Evolutionary conservation across 2,888 invertebrate genomes (phyloP), one percentile per base, ranked within the genome.

Genomic region (Campoplex nolae): DNA sequence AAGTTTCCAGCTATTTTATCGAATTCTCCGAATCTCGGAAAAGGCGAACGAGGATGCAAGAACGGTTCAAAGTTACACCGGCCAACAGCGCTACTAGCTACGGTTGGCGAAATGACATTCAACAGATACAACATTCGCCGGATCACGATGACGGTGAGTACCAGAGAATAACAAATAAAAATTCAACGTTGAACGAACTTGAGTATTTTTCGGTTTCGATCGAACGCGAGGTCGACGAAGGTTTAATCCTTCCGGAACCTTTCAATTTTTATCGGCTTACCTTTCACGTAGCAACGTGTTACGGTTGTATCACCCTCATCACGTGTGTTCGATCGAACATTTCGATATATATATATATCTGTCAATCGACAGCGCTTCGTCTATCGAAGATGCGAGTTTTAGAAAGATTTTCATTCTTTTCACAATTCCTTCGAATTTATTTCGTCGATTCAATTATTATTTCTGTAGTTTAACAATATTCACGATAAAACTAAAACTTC

Each of bases 31-130:
- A 23, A 18, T 38, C 51, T 68, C 32, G 48, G 18, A 62, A 70
- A 75, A 80, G n/a, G 74, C 23, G 23, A 51, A 73, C 23, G 8
- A 88, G 70, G 71, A 90, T 90, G 90, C 88, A 92, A 89, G 93
- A 93, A 84, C 90, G 93, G 45, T 93, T 93, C 87, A 91, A 90
- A 88, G 93, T 93, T 79, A 93, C 93, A 85, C 93, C 92, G 90
- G 91, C 93, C 58, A 91, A 88, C 81, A 91, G 88, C 83, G 84
- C 90, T 54, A 80, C 88, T 45, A 84, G 83, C 28, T 89, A 89
- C 80, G 89, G 88, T 32, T 90, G 89, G 74, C 87, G 89, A 8
- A 91, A 91, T 71, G 89, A 85, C 38, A 48, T 88, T 56, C 78
- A 79, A 32, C 85, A 88, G 73, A n/a, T 77, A 28, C 83, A 88